Conservation (phyloP, 2,113 vertebrate genomes). For the Furnarius figulus region DNA sequence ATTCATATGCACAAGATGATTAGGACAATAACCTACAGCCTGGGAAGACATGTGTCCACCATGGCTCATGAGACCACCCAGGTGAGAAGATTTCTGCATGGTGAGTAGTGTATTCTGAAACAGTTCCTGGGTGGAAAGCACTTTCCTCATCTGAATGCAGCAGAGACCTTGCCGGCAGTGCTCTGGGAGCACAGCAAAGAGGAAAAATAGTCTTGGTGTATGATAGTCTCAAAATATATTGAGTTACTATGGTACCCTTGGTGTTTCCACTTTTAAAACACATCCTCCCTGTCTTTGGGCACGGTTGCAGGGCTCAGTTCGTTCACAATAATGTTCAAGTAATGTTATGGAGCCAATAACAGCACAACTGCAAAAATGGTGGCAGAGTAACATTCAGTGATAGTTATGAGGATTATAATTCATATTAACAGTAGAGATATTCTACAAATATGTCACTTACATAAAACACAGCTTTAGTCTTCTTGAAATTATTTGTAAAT, state of each 20-base stretch:
- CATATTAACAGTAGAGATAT: neutral
- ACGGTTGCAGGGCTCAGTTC: neutral
- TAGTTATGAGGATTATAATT: neutral
- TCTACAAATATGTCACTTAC: neutral
- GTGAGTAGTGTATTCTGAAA: slow-evolving; percentile 47
- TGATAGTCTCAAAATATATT: neutral
- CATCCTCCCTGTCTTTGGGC: neutral
- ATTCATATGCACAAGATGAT: neutral
- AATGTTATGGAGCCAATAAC: neutral
- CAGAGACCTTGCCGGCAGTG: neutral
- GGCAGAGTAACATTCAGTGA: neutral
- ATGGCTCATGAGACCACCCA: neutral
- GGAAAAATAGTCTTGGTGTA: neutral
- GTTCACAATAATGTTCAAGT: neutral
- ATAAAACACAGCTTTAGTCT: neutral
- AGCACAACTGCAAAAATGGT: neutral
- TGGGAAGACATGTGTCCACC: neutral
- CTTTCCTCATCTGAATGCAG: neutral
- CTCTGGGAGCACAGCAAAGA: neutral
- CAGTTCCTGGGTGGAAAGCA: neutral
- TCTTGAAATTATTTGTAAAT: neutral
- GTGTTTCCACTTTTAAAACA: neutral
- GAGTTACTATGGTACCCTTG: neutral
- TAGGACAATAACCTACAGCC: neutral
- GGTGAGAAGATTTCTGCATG: slow-evolving; percentile 59